Conservation (phyloP, 2,113 vertebrate species). For the Pithys albifrons region DNA sequence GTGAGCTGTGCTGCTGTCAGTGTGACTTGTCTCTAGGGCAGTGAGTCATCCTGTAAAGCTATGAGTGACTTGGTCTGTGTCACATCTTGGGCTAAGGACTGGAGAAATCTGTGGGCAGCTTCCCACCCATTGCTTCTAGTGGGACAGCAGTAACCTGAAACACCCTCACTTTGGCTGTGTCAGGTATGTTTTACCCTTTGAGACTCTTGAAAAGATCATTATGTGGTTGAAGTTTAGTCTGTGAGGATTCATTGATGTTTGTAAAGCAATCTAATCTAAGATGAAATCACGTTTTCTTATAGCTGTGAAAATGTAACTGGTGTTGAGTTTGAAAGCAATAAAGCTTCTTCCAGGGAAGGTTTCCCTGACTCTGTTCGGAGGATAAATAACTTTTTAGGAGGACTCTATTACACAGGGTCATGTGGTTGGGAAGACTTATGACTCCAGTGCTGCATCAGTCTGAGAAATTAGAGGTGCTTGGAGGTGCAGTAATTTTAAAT, state of each 20-base stretch:
- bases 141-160: not conserved
- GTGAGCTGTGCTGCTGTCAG: not conserved
- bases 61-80: not conserved
- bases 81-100: not conserved
- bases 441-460: not conserved
- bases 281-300: not conserved
- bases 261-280: not conserved
- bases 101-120: not conserved
- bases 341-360: not conserved
- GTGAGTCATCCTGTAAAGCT: not conserved
- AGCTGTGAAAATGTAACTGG: not conserved
- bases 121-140: not conserved
- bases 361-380: not conserved
- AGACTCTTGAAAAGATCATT: not conserved
- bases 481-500: not conserved
- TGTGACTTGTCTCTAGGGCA: not conserved
- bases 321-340: not conserved
- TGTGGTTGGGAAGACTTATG: not conserved
- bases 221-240: not conserved
- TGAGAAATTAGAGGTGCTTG: not conserved
- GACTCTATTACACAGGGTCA: rapidly evolving
- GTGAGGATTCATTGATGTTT: not conserved
- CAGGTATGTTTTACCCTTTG: not conserved
- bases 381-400: not conserved
- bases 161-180: not conserved